These are phyloP conservation scores for Gobionotothen gibberifrons DNA, from an alignment of 2,797 vertebrate species.

Conservation along the genomic window DNA sequence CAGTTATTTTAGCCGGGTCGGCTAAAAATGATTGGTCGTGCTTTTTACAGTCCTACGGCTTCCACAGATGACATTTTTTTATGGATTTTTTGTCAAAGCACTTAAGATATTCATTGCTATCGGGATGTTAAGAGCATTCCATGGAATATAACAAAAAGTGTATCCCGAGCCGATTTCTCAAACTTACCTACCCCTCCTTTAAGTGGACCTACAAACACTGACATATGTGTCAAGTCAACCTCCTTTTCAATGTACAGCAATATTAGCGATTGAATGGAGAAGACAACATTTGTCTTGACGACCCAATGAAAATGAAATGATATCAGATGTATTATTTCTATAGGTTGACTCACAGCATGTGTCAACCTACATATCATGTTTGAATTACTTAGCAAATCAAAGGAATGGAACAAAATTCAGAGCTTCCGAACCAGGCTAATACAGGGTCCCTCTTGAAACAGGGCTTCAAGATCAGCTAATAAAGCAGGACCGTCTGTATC, in stretches of 20 bases:
- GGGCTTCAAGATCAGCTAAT: neutral
- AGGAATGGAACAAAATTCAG: neutral
- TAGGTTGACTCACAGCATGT: neutral
- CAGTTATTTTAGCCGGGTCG: no score
- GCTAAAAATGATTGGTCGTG: no score
- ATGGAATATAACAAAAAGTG: no score
- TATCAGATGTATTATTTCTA: neutral
- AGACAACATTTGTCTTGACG: neutral
- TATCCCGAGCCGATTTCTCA: no score
- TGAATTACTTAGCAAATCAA: no score
- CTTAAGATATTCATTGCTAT: no score
- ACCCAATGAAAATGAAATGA: neutral
- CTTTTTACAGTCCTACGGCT: no score
- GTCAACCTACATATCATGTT: no score
- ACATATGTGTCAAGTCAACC: accelerated
- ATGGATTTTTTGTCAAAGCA: no score
- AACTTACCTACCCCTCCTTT: no score
- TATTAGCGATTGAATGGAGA: neutral
- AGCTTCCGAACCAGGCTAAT: neutral
- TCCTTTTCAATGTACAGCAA: neutral
- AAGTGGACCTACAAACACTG: neutral
- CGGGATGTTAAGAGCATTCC: no score
- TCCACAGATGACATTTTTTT: no score
- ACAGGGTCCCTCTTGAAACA: neutral
- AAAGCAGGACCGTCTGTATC: neutral